Percentiles rank a stretch among this genome's conserved stretches.
These are phyloP conservation scores for Ceyx margarethae DNA, from an alignment of 2,113 vertebrate species.

Conservation along the genomic window DNA sequence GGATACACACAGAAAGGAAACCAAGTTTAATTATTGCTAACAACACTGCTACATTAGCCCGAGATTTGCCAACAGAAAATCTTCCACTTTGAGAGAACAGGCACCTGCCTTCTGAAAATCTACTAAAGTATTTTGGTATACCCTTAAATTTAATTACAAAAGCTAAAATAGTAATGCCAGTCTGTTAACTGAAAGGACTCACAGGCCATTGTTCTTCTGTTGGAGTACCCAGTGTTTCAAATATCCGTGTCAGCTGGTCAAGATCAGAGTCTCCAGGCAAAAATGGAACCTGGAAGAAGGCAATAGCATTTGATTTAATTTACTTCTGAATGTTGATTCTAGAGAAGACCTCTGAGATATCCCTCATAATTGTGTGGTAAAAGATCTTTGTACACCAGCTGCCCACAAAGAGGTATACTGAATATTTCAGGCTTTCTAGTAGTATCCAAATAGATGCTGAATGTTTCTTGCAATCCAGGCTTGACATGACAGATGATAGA, in stretches of 20 bases:
- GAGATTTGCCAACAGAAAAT: background rate
- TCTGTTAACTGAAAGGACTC: conserved; percentile 44
- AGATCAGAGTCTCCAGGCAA: conserved; percentile 96
- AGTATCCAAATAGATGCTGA: background rate
- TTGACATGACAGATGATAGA: background rate
- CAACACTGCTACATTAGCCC: background rate
- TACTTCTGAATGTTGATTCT: background rate
- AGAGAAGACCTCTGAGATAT: background rate
- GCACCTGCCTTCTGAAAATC: background rate
- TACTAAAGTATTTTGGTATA: background rate
- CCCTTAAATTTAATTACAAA: background rate
- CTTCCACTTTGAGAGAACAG: background rate
- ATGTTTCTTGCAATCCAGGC: background rate
- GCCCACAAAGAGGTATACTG: background rate
- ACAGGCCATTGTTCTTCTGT: conserved; percentile 96
- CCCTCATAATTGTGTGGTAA: background rate
- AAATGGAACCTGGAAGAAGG: conserved; percentile 86
- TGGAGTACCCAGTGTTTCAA: conserved; percentile 94
- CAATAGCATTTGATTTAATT: background rate
- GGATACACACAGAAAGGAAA: background rate
- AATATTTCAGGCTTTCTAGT: background rate
- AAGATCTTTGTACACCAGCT: background rate
- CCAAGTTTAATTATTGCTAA: background rate
- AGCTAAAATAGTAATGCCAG: background rate
- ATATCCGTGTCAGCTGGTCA: conserved; percentile 95